Evolutionary conservation across 1,140 invertebrate genomes (phyloP).

Genomic region (Cyrtorhinus lividipennis): DNA sequence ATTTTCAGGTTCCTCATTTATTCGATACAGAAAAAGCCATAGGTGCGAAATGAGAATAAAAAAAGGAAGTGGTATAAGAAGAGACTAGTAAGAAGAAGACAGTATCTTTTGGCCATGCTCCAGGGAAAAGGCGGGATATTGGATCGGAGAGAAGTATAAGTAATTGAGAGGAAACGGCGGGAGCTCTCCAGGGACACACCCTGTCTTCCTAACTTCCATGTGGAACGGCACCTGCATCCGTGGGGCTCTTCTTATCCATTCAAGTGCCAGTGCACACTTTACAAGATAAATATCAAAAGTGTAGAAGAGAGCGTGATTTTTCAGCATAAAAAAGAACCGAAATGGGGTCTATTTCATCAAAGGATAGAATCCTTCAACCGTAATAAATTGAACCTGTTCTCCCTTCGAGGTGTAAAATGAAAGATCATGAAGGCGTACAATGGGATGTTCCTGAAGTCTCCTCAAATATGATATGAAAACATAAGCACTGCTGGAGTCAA

Average conservation of each 20-base stretch:
- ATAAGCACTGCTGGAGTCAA: too few relatives aligned
- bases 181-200: not conserved
- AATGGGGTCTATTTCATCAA: too few relatives aligned
- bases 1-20: too few relatives aligned
- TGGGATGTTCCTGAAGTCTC: too few relatives aligned
- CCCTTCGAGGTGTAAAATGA: too few relatives aligned
- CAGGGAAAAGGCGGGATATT: slow-evolving; percentile 5
- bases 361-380: too few relatives aligned
- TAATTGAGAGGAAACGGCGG: not conserved
- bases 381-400: too few relatives aligned
- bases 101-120: not conserved
- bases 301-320: too few relatives aligned
- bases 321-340: too few relatives aligned
- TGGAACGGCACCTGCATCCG: not conserved
- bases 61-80: not conserved
- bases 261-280: not conserved
- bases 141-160: slow-evolving; percentile 7
- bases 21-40: not conserved
- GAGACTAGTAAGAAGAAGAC: not conserved
- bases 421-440: too few relatives aligned
- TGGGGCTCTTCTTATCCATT: not conserved
- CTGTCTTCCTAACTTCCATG: not conserved
- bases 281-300: too few relatives aligned
- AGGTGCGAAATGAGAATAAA: not conserved
- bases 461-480: too few relatives aligned